These are phyloP conservation scores for Leptobrachium leishanense DNA, from an alignment of 2,113 vertebrate species.

Conservation along the genomic window DNA sequence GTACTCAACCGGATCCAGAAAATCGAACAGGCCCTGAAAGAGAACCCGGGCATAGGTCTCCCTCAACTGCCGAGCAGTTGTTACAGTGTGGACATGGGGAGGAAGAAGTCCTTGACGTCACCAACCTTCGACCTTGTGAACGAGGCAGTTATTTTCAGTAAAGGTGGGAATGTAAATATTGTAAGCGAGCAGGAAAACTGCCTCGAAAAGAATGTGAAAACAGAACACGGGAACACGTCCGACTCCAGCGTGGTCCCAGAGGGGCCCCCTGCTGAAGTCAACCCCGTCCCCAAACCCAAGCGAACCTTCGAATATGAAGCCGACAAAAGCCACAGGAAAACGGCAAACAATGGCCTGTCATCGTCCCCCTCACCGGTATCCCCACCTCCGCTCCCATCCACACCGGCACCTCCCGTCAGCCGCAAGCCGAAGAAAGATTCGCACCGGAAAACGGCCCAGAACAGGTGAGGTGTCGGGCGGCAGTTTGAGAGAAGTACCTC, in stretches of 20 bases:
- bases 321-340: constrained; percentile 81
- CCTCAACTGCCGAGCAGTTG: constrained; percentile 93
- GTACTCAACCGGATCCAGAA: constrained; percentile 97
- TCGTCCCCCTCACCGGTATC: constrained; percentile 74
- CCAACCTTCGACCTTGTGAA: constrained; percentile 68
- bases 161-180: constrained; percentile 71
- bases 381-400: constrained; percentile 85
- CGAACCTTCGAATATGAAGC: constrained; percentile 98
- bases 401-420: constrained; percentile 82
- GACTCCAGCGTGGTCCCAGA: constrained; percentile 68
- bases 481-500: neutral
- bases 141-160: constrained; percentile 70
- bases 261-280: constrained; percentile 74
- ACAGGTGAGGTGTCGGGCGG: constrained; percentile 75
- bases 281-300: constrained; percentile 96
- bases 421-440: constrained; percentile 75
- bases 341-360: constrained; percentile 87
- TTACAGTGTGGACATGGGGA: constrained; percentile 83
- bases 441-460: constrained; percentile 75
- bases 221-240: constrained; percentile 69
- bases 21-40: constrained; percentile 92
- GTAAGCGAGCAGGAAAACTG: constrained; percentile 75
- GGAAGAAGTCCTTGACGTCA: constrained; percentile 76
- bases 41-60: constrained; percentile 83
- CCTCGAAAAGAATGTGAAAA: constrained; percentile 74